phyloP scores from a whole-genome alignment of 2,797 vertebrate genomes.

The Sciaenops ocellatus region DNA sequence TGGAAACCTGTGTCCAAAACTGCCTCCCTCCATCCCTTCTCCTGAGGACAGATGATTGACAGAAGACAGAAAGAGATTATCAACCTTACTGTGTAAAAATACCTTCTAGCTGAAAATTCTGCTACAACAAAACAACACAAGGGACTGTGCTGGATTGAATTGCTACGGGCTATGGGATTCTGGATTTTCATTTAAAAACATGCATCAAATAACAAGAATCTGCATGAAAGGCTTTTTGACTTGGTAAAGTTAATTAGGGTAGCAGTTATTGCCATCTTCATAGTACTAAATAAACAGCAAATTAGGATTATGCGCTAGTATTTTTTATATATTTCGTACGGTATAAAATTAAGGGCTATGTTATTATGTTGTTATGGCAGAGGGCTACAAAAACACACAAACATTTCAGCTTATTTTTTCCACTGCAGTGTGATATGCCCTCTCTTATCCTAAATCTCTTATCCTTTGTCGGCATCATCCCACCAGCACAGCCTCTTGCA shows the following conservation, averaged over 20 bases:
- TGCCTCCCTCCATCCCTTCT: conserved; percentile 94
- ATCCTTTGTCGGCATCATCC: not conserved
- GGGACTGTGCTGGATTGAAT: not conserved
- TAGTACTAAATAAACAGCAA: not conserved
- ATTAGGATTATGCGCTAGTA: not conserved
- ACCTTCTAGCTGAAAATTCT: not conserved
- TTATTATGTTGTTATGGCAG: not conserved
- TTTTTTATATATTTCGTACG: not conserved
- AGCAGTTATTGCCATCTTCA: not conserved
- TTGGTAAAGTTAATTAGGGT: not conserved
- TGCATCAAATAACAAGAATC: not conserved
- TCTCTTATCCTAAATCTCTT: not conserved
- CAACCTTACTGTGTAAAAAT: not conserved
- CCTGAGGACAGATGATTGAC: conserved; percentile 81
- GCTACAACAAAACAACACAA: not conserved
- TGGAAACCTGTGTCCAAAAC: conserved; percentile 97
- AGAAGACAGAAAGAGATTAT: conserved; percentile 20
- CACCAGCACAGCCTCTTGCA: not conserved
- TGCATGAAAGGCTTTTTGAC: not conserved
- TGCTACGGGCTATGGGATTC: not conserved
- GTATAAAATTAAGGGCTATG: not conserved
- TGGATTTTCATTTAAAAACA: not conserved
- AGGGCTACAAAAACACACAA: not conserved
- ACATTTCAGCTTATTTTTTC: not conserved
- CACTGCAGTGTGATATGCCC: not conserved